Evolutionary conservation across 2,113 vertebrate species (phyloP), one percentile per base, ranked within the genome.

Genomic region (Puntigrus tetrazona): DNA sequence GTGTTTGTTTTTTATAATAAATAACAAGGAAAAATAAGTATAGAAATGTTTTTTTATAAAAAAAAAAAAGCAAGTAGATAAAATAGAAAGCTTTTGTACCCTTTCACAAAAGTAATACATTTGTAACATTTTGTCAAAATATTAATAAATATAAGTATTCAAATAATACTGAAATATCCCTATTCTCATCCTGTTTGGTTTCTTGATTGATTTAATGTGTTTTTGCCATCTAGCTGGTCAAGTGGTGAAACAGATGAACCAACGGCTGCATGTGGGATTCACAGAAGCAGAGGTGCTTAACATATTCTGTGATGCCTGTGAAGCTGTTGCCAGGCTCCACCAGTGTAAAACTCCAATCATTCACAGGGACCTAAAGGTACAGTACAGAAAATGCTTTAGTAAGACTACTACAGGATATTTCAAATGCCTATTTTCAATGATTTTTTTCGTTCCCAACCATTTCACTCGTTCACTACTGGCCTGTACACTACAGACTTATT

Each of bases 171-270:
- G n/a, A 41, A 72, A 25, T 65, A 31, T 65, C 29, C 29, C 61
- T 65, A 65, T 43, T 20, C 29, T 65, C 7, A 38, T 79, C 25
- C 45, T 57, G 2, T 34, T 25, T 45, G 52, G 20, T 63, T 50
- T 78, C 13, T 38, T 81, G 50, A 70, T 25, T n/a, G 34, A 36
- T 20, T 41, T 1, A 77, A 11, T 63, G 22, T 50, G 45, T 57
- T 18, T 65, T 47, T 78, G 20, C 4, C 80, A 22, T n/a, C 5
- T 89, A 99, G 97, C 97, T 82, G 98, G 98, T 5, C 98, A 99
- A 84, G 96, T 99, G 75, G 98, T 99, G 89, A 97, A 97, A 90
- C 97, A 99, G 92, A 99, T 99, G 98, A 99, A 99, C 87, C 96
- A 96, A 93, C 93, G 95, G 34, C 85, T 99, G 81, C 96, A 95